A percentile compares a stretch with the other conserved stretches of the same genome.
Evolutionary conservation across 2,797 vertebrate genomes (phyloP).

Genomic region (Sebastes iracundus): DNA sequence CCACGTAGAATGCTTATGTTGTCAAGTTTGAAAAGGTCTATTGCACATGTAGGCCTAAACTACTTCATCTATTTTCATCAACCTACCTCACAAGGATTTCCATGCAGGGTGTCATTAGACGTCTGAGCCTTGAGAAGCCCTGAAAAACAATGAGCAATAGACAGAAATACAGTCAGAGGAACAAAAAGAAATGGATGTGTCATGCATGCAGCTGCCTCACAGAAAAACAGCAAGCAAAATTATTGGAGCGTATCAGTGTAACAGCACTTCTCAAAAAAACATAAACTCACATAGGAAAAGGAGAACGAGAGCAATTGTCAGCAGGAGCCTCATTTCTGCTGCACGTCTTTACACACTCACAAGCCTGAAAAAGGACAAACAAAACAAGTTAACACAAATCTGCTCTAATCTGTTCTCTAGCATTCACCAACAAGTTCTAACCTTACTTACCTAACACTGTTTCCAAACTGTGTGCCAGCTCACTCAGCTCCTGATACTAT

Average conservation of each 20-base stretch:
- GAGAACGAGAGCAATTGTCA: conserved; percentile 51
- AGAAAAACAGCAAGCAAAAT: not conserved
- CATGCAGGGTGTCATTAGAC: not conserved
- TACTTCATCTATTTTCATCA: not conserved
- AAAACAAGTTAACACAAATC: not conserved
- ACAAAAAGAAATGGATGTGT: not conserved
- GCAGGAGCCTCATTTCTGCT: conserved; percentile 63
- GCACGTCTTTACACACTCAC: not conserved
- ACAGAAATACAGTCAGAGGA: not conserved
- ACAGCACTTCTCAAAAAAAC: conserved; percentile 11
- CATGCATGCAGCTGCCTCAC: not conserved
- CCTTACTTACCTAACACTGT: conserved; percentile 2
- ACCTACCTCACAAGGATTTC: conserved; percentile 59
- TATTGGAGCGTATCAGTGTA: conserved; percentile 9
- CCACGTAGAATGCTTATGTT: not conserved
- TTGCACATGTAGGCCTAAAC: not conserved
- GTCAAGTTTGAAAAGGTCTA: not conserved
- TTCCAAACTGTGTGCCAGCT: not conserved
- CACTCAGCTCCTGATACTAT: not conserved
- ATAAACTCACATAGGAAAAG: conserved; percentile 72
- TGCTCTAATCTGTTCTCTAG: not conserved
- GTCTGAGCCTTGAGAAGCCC: conserved; percentile 63
- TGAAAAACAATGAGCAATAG: conserved; percentile 18
- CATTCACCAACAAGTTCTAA: not conserved
- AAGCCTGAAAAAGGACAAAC: conserved; percentile 28